These are phyloP conservation scores for Carcinoscorpius rotundicauda DNA, from an alignment of 1,140 invertebrate genomes.

Conservation along the genomic window DNA sequence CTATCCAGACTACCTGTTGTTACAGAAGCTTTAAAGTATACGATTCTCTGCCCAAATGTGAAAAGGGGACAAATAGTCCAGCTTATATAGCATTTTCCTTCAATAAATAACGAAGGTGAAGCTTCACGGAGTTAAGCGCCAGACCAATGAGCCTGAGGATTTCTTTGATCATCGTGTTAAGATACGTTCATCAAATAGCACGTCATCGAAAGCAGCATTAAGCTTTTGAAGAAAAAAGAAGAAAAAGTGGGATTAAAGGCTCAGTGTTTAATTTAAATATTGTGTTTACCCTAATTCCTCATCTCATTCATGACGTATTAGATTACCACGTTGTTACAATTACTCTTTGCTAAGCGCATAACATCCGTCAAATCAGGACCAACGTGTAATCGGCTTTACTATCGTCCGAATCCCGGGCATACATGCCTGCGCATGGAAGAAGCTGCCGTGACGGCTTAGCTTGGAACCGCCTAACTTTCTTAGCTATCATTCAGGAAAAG, in stretches of 20 bases:
- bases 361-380: constrained; percentile 2
- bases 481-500: too few species aligned
- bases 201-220: too few species aligned
- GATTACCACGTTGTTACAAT: constrained; percentile 4
- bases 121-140: not conserved
- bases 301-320: too few species aligned
- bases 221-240: too few species aligned
- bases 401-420: not conserved
- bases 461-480: not conserved
- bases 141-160: not conserved
- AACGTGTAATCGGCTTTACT: constrained; percentile 19
- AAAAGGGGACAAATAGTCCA: too few species aligned
- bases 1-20: too few species aligned
- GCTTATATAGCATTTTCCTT: not conserved
- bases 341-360: constrained; percentile 11
- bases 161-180: not conserved
- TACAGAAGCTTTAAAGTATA: too few species aligned
- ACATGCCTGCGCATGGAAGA: not conserved
- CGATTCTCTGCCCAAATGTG: too few species aligned
- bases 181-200: not conserved
- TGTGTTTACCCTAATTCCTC: too few species aligned
- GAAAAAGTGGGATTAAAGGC: too few species aligned
- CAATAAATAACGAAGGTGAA: constrained; percentile 1
- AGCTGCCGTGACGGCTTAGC: not conserved
- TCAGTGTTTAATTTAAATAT: too few species aligned